phyloP scores from a whole-genome alignment of 2,113 vertebrate genomes.

The Ochotona princeps region DNA sequence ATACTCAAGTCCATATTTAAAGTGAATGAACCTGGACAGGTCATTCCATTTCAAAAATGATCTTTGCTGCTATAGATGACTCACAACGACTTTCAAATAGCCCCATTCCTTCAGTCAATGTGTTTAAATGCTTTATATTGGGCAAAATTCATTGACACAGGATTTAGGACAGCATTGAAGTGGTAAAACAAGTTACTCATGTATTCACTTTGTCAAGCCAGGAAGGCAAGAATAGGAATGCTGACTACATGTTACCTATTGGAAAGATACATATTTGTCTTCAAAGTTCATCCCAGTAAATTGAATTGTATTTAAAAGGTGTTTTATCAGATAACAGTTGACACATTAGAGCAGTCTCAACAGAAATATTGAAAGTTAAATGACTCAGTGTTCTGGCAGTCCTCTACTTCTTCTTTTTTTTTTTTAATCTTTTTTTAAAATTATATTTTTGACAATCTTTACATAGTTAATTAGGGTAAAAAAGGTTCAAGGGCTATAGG shows the following conservation, averaged over 20 bases:
- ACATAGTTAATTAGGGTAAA: too few relatives aligned
- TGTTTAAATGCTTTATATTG: slow-evolving; percentile 26
- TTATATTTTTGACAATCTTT: too few relatives aligned
- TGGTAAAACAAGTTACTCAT: background rate
- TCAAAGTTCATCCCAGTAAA: background rate
- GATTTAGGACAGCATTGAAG: slow-evolving; percentile 47
- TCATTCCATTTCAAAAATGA: background rate
- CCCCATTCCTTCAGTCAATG: background rate
- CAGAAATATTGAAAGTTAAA: slow-evolving; percentile 29
- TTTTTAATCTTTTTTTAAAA: too few relatives aligned
- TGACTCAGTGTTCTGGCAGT: background rate
- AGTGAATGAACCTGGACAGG: background rate
- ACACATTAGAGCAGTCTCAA: background rate
- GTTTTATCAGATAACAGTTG: background rate
- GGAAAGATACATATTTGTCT: background rate
- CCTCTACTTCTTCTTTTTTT: too few relatives aligned
- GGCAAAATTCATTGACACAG: slow-evolving; percentile 10
- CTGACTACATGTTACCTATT: background rate
- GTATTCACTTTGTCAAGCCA: slow-evolving; percentile 35
- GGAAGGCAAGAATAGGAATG: slow-evolving; percentile 3
- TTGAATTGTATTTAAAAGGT: slow-evolving; percentile 54
- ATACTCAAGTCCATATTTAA: background rate
- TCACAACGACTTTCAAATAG: background rate
- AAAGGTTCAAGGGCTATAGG: too few relatives aligned
- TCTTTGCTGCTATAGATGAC: background rate